phyloP scores from a whole-genome alignment of 2,888 invertebrate genomes.

The Cosmia trapezina region DNA sequence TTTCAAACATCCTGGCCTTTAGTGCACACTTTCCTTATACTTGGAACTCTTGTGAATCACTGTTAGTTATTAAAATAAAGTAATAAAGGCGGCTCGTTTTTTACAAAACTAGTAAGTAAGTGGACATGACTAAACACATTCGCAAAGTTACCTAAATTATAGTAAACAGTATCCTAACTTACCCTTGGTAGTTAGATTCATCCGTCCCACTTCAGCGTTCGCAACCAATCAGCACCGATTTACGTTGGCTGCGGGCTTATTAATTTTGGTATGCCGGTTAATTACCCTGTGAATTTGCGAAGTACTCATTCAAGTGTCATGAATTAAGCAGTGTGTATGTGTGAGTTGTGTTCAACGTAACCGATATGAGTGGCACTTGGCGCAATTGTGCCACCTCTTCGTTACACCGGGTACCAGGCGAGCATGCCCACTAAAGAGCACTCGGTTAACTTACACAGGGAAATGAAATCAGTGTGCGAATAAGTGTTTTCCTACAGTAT shows the following conservation, averaged over 20 bases:
- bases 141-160: constrained; percentile 39
- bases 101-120: neutral
- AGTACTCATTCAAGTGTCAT: constrained; percentile 85
- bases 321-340: constrained; percentile 79
- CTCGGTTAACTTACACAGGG: constrained; percentile 71
- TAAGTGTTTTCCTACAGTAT: constrained; percentile 60
- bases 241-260: constrained; percentile 84
- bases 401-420: constrained; percentile 85
- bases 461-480: constrained; percentile 67
- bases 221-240: constrained; percentile 86
- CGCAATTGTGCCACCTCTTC: constrained; percentile 81
- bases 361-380: constrained; percentile 77
- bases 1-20: neutral
- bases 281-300: constrained; percentile 88
- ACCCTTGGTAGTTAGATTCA: constrained; percentile 90
- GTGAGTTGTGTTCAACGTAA: constrained; percentile 79
- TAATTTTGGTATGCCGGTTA: constrained; percentile 87
- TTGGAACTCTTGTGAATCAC: too few species aligned
- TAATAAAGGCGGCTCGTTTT: neutral
- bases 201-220: constrained; percentile 86
- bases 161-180: constrained; percentile 67
- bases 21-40: neutral
- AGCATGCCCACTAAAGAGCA: constrained; percentile 73
- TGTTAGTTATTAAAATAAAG: neutral
- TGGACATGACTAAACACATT: constrained; percentile 17